Percentiles rank a stretch among this genome's conserved stretches.
Evolutionary conservation across 1,140 invertebrate species (phyloP).

Genomic region (Episyrphus balteatus): DNA sequence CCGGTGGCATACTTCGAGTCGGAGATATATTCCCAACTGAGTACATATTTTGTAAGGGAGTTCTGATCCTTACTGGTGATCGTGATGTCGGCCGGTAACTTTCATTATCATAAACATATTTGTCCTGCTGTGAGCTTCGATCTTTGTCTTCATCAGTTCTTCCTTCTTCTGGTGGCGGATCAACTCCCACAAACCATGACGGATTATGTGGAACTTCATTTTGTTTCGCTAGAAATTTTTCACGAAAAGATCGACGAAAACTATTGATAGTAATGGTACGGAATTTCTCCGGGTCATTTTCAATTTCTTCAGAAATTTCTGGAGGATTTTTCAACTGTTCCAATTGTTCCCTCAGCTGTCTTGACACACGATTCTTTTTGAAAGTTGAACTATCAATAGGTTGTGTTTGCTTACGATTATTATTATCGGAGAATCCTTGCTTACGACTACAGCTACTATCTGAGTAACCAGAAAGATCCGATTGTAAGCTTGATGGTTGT

Average conservation of each 20-base stretch:
- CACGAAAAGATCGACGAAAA: constrained; percentile 33
- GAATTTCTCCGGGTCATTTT: constrained; percentile 24
- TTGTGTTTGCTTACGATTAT: neutral
- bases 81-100: constrained; percentile 31
- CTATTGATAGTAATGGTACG: constrained; percentile 32
- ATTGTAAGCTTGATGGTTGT: constrained; percentile 21
- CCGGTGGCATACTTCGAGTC: neutral
- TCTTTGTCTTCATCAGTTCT: neutral
- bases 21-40: neutral
- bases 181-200: constrained; percentile 33
- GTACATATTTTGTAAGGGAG: no score
- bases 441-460: neutral
- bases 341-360: constrained; percentile 23
- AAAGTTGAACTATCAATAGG: constrained; percentile 23
- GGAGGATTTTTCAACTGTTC: constrained; percentile 28
- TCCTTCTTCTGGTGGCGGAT: constrained; percentile 7
- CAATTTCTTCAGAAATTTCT: constrained; percentile 8
- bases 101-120: constrained; percentile 28
- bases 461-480: neutral
- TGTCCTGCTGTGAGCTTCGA: neutral
- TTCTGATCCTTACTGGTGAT: constrained; percentile 15
- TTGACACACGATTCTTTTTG: constrained; percentile 25
- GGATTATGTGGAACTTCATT: constrained; percentile 30
- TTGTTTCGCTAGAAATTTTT: constrained; percentile 28
- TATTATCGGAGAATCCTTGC: neutral